Evolutionary conservation across 2,888 invertebrate species (phyloP).

Genomic region (Oxytorus armatus): DNA sequence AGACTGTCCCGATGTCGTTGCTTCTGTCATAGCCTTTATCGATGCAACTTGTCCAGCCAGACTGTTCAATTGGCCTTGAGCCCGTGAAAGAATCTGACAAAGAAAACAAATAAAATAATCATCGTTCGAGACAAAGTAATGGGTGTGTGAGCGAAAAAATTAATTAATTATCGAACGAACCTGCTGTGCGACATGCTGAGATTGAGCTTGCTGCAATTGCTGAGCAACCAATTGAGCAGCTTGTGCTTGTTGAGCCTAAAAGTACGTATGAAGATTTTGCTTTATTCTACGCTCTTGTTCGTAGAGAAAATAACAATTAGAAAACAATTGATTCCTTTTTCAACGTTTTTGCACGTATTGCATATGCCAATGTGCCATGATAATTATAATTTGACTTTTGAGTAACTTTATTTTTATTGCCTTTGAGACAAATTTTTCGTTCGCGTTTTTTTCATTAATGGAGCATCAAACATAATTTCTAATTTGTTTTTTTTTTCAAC

Average conservation of each 20-base stretch:
- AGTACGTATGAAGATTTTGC: constrained; percentile 29
- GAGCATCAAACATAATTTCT: constrained; percentile 1
- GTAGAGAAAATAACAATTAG: too few relatives aligned
- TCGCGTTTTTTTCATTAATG: neutral
- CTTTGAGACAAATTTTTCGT: neutral
- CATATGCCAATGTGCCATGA: too few relatives aligned
- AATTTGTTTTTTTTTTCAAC: constrained; percentile 19
- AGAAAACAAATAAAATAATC: neutral
- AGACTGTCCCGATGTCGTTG: constrained; percentile 78
- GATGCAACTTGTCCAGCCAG: constrained; percentile 79
- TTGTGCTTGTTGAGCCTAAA: constrained; percentile 79
- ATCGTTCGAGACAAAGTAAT: neutral
- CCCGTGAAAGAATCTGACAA: constrained; percentile 80
- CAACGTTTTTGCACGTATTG: too few relatives aligned
- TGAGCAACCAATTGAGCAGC: constrained; percentile 81
- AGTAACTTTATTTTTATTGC: too few relatives aligned
- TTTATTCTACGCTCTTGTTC: neutral
- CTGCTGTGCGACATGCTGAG: constrained; percentile 82
- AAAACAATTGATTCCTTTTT: constrained; percentile 31
- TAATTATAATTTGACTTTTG: too few relatives aligned
- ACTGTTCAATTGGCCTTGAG: constrained; percentile 81
- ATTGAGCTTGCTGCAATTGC: constrained; percentile 82
- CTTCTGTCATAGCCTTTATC: constrained; percentile 78
- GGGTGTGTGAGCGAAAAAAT: neutral
- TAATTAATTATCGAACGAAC: constrained; percentile 67